Evolutionary conservation across 2,797 vertebrate genomes (phyloP), one percentile per base, ranked within the genome.

Genomic region (Labroides dimidiatus): DNA sequence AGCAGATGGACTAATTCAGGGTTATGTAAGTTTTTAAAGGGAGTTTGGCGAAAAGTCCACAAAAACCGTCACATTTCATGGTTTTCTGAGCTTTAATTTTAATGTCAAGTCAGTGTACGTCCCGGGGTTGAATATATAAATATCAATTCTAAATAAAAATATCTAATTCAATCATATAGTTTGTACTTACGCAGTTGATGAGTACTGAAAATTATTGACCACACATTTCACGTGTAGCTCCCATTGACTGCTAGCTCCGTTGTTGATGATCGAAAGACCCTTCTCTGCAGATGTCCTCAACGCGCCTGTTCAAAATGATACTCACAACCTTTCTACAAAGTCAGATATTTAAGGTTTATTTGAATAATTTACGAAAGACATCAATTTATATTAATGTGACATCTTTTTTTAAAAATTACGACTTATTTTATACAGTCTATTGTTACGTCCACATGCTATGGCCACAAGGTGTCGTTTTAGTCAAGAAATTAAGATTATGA

Each of bases 241-340:
- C n/a, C n/a, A n/a, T n/a, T n/a, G n/a, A n/a, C n/a, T n/a, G n/a
- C n/a, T n/a, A n/a, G n/a, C n/a, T 23, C 56, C 52, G 45, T 42
- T 64, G 67, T 78, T 75, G 69, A 61, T n/a, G 54, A 14, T 0
- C 14, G 8, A 50, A 72, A 66, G 82, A 72, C 76, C 77, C 15
- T 20, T 6, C 16, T 0, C 1, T 0, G 0, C 14, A 42, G 79
- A 33, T 86, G 75, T 7, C 33, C 39, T 6, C 0, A 0, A 1
- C 1, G 30, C 55, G 84, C 86, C 86, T 78, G 80, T 57, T 78
- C 51, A 75, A 60, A 84, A 78, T 52, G 9, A 42, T 7, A 4
- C 1, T 11, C 2, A 6, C 13, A 39, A 16, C 37, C 1, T 1
- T 4, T 10, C 11, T 47, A 5, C 12, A 63, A 21, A 23, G 17